Evolutionary conservation across 2,888 invertebrate species (phyloP), one percentile per base, ranked within the genome.

Genomic region (Eristalis pertinax): DNA sequence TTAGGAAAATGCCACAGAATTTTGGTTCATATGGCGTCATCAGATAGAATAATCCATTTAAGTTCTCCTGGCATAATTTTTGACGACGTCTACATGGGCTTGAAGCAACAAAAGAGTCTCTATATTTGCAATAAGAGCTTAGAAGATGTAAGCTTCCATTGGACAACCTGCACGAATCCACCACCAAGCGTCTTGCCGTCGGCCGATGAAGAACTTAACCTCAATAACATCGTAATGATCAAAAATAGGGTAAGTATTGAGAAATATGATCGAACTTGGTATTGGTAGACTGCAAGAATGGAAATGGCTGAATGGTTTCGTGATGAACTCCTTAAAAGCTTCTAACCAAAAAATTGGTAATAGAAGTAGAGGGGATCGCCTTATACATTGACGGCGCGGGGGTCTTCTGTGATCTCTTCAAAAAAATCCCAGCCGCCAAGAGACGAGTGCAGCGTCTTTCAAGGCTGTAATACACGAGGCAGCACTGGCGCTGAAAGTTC

Each of bases 121-220:
- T 10, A 29, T 13, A 69, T 85, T 24, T 85, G 85, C 41, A 85
- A 85, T 32, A 85, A 69, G 35, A 77, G 82, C 41, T 35, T 75
- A 50, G 69, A 85, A 22, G 43, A 13, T 8, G 64, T 69, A 1
- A 64, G 50, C 43, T 85, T 77, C 65, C 43, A 69, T 19, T 85
- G 82, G 82, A 10, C 58, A 10, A n/a, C 50, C 4, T 58, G 26
- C 32, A 60, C 7, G 1, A 50, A 50, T 19, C 19, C 50, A 8
- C 19, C n/a, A 19, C 8, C 50, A n/a, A 50, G 2, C 19, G 19
- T 1, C 0, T 10, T 50, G 19, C 8, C 19, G 19, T 5, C n/a
- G 8, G 1, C 0, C 7, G 19, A 8, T 19, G 50, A 50, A 19
- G 50, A 19, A 19, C 50, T 50, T 8, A 50, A 8, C 2, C 50